Percentiles rank a stretch among this genome's conserved stretches.
Evolutionary conservation across 2,888 invertebrate species (phyloP).

Genomic region (Drosophila kuntzei): DNA sequence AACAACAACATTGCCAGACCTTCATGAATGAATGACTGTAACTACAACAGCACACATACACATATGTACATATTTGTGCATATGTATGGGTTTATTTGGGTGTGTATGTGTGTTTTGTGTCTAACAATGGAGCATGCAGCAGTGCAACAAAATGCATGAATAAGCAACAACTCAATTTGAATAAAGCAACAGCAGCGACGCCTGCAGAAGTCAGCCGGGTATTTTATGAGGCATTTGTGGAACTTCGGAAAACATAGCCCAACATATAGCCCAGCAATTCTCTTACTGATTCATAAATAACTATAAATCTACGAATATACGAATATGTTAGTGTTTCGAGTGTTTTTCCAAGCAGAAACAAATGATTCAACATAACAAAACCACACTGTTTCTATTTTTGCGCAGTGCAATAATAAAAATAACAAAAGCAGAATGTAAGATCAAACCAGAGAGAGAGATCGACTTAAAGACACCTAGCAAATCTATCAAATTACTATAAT

Average conservation of each 20-base stretch:
- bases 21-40: slow-evolving; percentile 53
- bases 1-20: slow-evolving; percentile 32
- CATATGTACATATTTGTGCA: background rate
- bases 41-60: slow-evolving; percentile 21
- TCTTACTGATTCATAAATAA: slow-evolving; percentile 13
- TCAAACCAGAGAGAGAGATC: background rate
- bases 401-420: slow-evolving; percentile 6
- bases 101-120: slow-evolving; percentile 30
- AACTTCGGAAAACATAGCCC: slow-evolving; percentile 20
- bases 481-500: background rate
- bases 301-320: slow-evolving; percentile 35
- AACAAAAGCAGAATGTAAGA: background rate
- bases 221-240: slow-evolving; percentile 41
- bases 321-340: slow-evolving; percentile 3
- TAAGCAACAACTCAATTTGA: slow-evolving; percentile 79
- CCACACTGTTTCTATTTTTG: slow-evolving; percentile 4
- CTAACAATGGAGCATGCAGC: slow-evolving; percentile 63
- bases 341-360: slow-evolving; percentile 14
- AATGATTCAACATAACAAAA: slow-evolving; percentile 16
- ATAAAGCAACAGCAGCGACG: slow-evolving; percentile 63
- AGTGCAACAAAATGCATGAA: slow-evolving; percentile 79
- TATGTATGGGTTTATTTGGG: background rate
- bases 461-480: background rate
- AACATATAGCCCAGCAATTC: slow-evolving; percentile 1
- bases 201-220: slow-evolving; percentile 28